Base-by-base conservation (phyloP, 2,113 vertebrate genomes). In the Sapajus apella region DNA sequence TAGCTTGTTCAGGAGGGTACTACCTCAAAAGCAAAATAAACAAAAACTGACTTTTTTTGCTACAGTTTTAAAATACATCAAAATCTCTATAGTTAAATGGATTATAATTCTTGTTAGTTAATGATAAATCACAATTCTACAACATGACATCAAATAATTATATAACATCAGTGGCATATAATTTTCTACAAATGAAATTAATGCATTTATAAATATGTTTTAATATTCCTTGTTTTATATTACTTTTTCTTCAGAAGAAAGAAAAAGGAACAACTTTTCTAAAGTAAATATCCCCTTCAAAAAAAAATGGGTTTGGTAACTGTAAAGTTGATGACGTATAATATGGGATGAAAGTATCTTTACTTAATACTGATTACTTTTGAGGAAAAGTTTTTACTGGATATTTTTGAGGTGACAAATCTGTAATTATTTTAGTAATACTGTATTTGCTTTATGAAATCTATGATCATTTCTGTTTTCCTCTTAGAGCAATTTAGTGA, bases 401-500 rank as follows among this genome's bases (percentile, higher is more conserved):
- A 75, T 76, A 40, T 93, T 81, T 90, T 97, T 75, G 96, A 91
- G 47, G 52, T 95, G 79, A 97, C 87, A 97, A 96, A 84, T 97
- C 90, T 97, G 72, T 88, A 92, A 97, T 95, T 95, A 95, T 91
- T 98, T 95, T 97, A 97, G 66, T 84, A 98, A 98, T 96, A 94
- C 94, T 97, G 76, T 86, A 79, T 94, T 92, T 88, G 43, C 16
- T 0, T 76, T 97, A 79, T 95, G 95, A 98, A 98, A 97, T 96
- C 77, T 56, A 92, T 94, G 87, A 87, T 61, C 75, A 92, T 90
- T 93, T 85, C 97, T 96, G n/a, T 89, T 97, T 97, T 95, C 95
- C 94, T 97, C 90, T 98, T 97, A 83, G 73, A 95, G 96, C 95
- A 98, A 98, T 98, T 97, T 98, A 64, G 94, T 93, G 88, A 61